Base-by-base conservation (phyloP, 1,140 invertebrate genomes). In the Bilobella aurantiaca region DNA sequence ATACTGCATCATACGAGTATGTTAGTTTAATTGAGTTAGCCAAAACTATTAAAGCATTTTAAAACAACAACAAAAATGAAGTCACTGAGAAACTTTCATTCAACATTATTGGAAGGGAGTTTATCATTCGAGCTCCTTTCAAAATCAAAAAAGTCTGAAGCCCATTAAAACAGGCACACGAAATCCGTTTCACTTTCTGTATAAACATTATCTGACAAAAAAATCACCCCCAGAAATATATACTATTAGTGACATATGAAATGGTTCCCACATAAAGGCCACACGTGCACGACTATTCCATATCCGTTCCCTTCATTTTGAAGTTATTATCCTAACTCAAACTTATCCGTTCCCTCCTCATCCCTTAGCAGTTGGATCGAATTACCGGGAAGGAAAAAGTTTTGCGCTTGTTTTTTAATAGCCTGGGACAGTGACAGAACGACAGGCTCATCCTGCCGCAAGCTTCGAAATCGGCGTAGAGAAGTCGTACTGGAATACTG, bases 161-260 rank as follows among this genome's bases (percentile, higher is more conserved):
- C n/a, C n/a, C n/a, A n/a, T n/a, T n/a, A n/a, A n/a, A n/a, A n/a
- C n/a, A n/a, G n/a, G n/a, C n/a, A n/a, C n/a, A n/a, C n/a, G n/a
- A n/a, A n/a, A n/a, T n/a, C n/a, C n/a, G n/a, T n/a, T n/a, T n/a
- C 18, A 18, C 34, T 42, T 18, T 42, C 18, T 8, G 34, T 42
- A 8, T 18, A 18, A 12, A 8, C 18, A 18, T 18, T 42, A 18
- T 42, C 8, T 42, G 34, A 42, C 8, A 53, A 56, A 56, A 64
- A 64, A 64, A 64, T 64, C 62, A 64, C 47, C 63, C 63, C 56
- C 25, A 12, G 25, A 42, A 42, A 14, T 5, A 23, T 53, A 65
- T 30, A 65, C 59, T 65, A 65, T 65, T 58, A 53, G 32, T 59
- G 63, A 65, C 63, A 65, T 58, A 58, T 65, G 63, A 65, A 65